Conservation (phyloP, 2,797 vertebrate genomes). For the Diceros bicornis region DNA sequence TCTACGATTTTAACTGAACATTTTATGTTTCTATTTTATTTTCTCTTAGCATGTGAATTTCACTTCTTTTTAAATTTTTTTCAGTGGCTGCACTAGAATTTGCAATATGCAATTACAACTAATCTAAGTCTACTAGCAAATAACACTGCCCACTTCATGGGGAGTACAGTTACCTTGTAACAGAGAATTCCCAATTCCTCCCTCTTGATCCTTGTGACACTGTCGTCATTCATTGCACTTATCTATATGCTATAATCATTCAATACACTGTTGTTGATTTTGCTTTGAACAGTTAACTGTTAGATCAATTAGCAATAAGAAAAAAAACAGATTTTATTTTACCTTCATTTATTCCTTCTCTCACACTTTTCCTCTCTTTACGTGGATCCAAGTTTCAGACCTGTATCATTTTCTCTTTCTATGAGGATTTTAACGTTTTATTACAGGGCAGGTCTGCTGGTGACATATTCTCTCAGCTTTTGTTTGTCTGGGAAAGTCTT, state of each 20-base stretch:
- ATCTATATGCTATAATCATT: too few species aligned
- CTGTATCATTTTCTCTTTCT: neutral
- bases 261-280: neutral
- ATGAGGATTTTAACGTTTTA: neutral
- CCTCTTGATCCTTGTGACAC: too few species aligned
- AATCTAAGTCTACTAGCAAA: neutral
- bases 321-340: neutral
- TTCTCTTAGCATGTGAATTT: neutral
- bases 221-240: neutral
- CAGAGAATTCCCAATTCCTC: neutral
- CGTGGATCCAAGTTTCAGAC: neutral
- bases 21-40: neutral
- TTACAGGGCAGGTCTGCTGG: neutral
- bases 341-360: neutral
- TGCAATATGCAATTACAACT: too few species aligned
- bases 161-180: neutral
- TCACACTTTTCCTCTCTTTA: neutral
- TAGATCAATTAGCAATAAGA: neutral
- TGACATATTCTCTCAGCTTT: neutral
- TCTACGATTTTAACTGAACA: neutral
- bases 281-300: neutral
- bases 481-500: neutral
- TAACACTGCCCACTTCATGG: neutral
- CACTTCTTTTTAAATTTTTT: neutral
- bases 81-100: neutral